phyloP scores from a whole-genome alignment of 2,888 invertebrate genomes.

The Drosophila nr. medialis region DNA sequence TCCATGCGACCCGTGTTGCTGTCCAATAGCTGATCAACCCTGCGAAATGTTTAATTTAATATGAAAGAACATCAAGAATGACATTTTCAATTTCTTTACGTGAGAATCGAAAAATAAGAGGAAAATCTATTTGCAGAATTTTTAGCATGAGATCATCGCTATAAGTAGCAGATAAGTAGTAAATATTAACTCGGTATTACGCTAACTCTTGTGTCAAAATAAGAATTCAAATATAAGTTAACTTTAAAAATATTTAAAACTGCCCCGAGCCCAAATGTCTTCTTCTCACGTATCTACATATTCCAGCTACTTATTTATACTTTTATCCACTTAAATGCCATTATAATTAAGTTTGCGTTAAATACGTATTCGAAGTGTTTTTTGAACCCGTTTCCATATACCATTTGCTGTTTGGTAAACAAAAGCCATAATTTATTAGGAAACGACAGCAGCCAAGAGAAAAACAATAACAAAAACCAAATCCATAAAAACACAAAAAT shows the following conservation, averaged over 20 bases:
- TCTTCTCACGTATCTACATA: background rate
- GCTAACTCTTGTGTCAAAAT: background rate
- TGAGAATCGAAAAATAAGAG: background rate
- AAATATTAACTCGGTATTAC: background rate
- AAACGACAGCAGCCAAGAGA: constrained; percentile 25
- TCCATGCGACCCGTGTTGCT: constrained; percentile 84
- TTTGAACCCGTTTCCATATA: constrained; percentile 28
- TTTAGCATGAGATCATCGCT: constrained; percentile 23
- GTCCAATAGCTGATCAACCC: constrained; percentile 84
- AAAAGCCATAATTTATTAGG: constrained; percentile 16
- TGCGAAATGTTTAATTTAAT: constrained; percentile 49
- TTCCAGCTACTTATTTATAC: constrained; percentile 1
- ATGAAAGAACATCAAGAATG: background rate
- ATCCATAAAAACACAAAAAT: background rate
- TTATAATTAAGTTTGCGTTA: constrained; percentile 13
- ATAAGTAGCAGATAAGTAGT: background rate
- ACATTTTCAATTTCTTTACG: background rate
- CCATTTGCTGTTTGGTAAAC: constrained; percentile 28
- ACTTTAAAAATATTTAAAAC: background rate
- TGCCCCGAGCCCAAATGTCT: background rate
- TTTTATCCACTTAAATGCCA: background rate
- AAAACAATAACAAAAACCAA: background rate
- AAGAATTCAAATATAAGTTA: background rate
- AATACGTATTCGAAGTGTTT: constrained; percentile 17
- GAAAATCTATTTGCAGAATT: background rate